Percentiles rank a stretch among this genome's conserved stretches.
Evolutionary conservation across 2,113 vertebrate species (phyloP).

Genomic region (Mustela lutreola): DNA sequence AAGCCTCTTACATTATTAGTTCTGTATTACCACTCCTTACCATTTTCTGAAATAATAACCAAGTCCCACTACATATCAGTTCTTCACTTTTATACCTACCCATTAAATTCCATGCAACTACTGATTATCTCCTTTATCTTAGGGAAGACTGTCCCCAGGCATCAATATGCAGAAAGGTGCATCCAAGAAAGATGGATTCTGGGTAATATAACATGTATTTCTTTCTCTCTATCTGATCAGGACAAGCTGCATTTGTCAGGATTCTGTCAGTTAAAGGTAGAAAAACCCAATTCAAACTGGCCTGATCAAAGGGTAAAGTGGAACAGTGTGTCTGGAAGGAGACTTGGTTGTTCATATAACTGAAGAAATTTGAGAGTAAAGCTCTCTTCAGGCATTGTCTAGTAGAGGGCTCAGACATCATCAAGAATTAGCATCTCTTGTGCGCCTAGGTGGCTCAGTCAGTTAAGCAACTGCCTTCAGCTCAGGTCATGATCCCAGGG

Average conservation of each 20-base stretch:
- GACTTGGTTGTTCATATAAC: not conserved
- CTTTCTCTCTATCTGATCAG: not conserved
- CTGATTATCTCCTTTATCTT: not conserved
- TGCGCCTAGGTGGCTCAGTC: too few relatives aligned
- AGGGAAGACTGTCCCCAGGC: not conserved
- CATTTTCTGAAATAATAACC: not conserved
- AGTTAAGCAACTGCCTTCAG: too few relatives aligned
- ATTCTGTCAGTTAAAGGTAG: not conserved
- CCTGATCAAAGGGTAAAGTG: not conserved
- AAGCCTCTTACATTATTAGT: not conserved
- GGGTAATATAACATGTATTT: not conserved
- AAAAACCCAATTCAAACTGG: not conserved
- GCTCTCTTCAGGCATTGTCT: not conserved
- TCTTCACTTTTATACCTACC: not conserved
- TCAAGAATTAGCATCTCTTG: not conserved
- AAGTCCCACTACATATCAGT: not conserved
- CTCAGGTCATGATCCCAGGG: too few relatives aligned
- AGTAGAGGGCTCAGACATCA: not conserved
- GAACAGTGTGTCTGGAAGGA: not conserved
- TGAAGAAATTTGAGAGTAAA: not conserved
- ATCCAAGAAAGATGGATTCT: not conserved
- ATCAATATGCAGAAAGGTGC: not conserved
- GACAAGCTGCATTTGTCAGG: not conserved
- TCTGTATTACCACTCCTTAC: not conserved
- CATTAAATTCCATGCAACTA: not conserved